Evolutionary conservation across 2,797 vertebrate genomes (phyloP).

Genomic region (Falco novaeseelandiae): DNA sequence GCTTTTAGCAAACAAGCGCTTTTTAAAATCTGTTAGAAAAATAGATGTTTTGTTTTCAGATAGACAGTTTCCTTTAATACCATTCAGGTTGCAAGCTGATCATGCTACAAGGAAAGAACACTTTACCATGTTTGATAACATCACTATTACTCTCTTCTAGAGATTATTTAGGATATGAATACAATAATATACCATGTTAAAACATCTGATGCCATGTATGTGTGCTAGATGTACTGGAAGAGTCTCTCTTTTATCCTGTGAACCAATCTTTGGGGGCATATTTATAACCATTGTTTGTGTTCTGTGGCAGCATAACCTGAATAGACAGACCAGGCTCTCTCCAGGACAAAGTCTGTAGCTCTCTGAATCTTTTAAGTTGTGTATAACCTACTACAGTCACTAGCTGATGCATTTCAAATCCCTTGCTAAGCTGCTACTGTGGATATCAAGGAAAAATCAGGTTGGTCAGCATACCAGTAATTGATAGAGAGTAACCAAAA

Average conservation of each 20-base stretch:
- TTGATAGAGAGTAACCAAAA: not conserved
- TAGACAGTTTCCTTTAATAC: not conserved
- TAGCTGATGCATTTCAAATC: not conserved
- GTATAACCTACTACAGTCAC: not conserved
- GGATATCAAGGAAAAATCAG: not conserved
- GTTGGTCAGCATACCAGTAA: not conserved
- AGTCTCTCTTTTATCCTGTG: not conserved
- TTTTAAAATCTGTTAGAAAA: not conserved
- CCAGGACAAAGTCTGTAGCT: not conserved
- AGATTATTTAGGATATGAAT: not conserved
- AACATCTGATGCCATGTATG: not conserved
- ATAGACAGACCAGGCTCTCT: not conserved
- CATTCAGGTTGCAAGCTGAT: not conserved
- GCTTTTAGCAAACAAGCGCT: not conserved
- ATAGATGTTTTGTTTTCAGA: not conserved
- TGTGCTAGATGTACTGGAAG: not conserved
- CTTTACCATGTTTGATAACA: not conserved
- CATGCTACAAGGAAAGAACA: not conserved
- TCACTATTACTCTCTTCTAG: not conserved
- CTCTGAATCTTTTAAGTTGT: not conserved
- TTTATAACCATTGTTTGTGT: not conserved
- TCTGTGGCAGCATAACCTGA: not conserved
- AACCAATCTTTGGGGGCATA: not conserved
- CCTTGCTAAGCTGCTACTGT: not conserved
- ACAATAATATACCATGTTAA: not conserved